Evolutionary conservation across 2,113 vertebrate species (phyloP).

Genomic region (Zonotrichia leucophrys): DNA sequence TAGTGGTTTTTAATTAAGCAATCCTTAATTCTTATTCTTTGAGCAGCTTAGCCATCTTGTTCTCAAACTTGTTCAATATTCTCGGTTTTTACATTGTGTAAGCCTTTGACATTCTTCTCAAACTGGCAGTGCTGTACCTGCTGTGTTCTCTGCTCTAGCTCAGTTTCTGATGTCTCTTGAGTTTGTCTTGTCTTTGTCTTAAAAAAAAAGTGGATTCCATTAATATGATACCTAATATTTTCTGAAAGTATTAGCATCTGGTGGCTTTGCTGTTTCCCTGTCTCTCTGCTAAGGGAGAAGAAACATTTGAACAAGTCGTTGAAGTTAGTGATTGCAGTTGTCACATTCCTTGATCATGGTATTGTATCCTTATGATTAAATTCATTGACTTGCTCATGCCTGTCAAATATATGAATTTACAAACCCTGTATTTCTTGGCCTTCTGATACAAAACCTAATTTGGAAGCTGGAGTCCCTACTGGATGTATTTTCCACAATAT

Average conservation of each 20-base stretch:
- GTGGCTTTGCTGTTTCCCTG: neutral
- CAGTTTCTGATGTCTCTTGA: neutral
- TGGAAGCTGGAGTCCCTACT: neutral
- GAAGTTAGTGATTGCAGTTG: neutral
- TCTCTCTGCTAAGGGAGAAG: neutral
- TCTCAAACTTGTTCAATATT: neutral
- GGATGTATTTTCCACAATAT: constrained; percentile 17
- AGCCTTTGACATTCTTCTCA: neutral
- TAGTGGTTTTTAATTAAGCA: neutral
- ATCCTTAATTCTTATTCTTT: neutral
- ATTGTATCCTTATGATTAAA: neutral
- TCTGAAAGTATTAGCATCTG: neutral
- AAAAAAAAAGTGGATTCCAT: neutral
- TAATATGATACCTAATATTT: neutral
- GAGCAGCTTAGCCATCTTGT: neutral
- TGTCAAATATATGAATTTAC: neutral
- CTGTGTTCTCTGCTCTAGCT: neutral
- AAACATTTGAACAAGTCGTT: neutral
- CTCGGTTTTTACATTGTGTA: neutral
- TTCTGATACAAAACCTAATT: constrained; percentile 40
- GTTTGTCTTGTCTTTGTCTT: no score
- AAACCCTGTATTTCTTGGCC: neutral
- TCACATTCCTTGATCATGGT: neutral
- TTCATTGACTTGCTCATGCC: neutral
- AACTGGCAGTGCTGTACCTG: neutral